Evolutionary conservation across 2,797 vertebrate genomes (phyloP).

Genomic region (Basileuterus tristriatus): DNA sequence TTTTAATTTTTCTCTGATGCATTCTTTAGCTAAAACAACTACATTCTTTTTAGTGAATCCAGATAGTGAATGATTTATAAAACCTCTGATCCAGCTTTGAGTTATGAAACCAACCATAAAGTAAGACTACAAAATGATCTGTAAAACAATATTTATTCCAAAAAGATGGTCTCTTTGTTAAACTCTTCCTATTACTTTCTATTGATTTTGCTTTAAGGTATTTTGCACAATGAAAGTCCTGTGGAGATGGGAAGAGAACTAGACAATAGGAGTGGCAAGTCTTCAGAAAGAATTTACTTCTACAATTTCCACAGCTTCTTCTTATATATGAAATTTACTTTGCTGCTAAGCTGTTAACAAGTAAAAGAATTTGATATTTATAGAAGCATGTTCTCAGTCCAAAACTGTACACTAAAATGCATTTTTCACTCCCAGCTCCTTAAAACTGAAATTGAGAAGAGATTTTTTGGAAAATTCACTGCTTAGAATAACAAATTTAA

Average conservation of each 20-base stretch:
- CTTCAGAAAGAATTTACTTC: not conserved
- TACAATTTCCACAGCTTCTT: not conserved
- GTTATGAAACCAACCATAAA: slow-evolving; percentile 68
- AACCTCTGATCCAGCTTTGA: slow-evolving; percentile 40
- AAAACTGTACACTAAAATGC: not conserved
- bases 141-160: slow-evolving; percentile 6
- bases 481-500: not conserved
- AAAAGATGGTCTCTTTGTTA: not conserved
- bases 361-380: not conserved
- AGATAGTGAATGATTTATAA: slow-evolving; percentile 65
- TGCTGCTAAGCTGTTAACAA: not conserved
- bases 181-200: not conserved
- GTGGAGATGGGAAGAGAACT: not conserved
- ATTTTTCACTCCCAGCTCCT: not conserved
- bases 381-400: not conserved
- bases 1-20: slow-evolving; percentile 61
- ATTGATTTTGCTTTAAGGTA: slow-evolving; percentile 25
- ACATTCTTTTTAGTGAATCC: slow-evolving; percentile 62
- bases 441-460: not conserved
- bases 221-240: not conserved
- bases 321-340: not conserved
- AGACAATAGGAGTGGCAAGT: not conserved
- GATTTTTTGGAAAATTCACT: not conserved
- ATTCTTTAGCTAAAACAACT: slow-evolving; percentile 52
- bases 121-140: slow-evolving; percentile 10